These are phyloP conservation scores for Agrenia bidenticulata DNA, from an alignment of 2,888 invertebrate species.

Conservation along the genomic window DNA sequence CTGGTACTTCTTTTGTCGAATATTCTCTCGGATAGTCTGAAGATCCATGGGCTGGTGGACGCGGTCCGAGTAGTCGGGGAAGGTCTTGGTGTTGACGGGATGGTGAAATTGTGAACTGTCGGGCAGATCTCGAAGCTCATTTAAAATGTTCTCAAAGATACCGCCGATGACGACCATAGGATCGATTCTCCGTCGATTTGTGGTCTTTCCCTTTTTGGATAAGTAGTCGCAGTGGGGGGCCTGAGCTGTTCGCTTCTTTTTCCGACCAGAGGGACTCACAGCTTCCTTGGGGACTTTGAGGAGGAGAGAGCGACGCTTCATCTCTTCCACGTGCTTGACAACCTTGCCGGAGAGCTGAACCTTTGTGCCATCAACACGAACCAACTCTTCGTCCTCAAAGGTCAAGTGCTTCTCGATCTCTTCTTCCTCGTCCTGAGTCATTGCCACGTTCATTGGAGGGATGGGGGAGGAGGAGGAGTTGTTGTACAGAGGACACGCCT, in stretches of 20 bases:
- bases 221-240: conserved; percentile 85
- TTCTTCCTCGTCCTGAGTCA: conserved; percentile 77
- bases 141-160: conserved; percentile 84
- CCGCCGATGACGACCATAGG: conserved; percentile 93
- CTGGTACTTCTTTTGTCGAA: conserved; percentile 85
- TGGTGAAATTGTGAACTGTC: conserved; percentile 91
- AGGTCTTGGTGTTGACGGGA: conserved; percentile 85
- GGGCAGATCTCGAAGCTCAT: conserved; percentile 86
- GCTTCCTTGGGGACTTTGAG: conserved; percentile 77
- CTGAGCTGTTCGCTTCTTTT: conserved; percentile 67
- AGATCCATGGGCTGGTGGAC: conserved; percentile 94
- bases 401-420: conserved; percentile 74
- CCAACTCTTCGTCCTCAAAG: conserved; percentile 74
- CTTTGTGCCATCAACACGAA: conserved; percentile 93
- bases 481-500: conserved; percentile 93
- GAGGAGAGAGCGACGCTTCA: conserved; percentile 74
- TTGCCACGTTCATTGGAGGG: conserved; percentile 67
- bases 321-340: conserved; percentile 73
- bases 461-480: conserved; percentile 62
- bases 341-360: conserved; percentile 84
- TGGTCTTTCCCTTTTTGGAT: conserved; percentile 75
- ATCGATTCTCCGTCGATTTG: conserved; percentile 89
- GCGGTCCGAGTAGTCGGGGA: conserved; percentile 92
- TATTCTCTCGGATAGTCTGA: conserved; percentile 88
- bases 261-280: conserved; percentile 59